phyloP scores from a whole-genome alignment of 2,888 invertebrate species.

The Leptopilina syphax region DNA sequence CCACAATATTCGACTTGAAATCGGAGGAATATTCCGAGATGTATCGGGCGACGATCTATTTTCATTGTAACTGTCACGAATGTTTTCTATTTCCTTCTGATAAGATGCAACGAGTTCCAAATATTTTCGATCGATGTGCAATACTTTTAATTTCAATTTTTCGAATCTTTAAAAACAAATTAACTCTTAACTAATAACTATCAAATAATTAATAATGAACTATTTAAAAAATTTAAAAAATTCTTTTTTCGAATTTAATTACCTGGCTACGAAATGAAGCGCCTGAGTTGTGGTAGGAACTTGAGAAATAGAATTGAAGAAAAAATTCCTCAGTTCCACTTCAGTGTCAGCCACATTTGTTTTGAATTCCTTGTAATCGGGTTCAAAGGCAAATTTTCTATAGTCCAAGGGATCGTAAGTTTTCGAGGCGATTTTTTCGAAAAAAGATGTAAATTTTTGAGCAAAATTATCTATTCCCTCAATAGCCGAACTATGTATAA shows the following conservation, averaged over 20 bases:
- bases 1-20: constrained; percentile 90
- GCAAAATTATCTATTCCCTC: constrained; percentile 89
- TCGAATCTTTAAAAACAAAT: constrained; percentile 80
- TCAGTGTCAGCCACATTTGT: constrained; percentile 84
- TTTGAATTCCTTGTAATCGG: constrained; percentile 86
- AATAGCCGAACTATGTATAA: constrained; percentile 86
- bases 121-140: constrained; percentile 87
- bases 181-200: background rate
- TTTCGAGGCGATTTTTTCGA: constrained; percentile 83
- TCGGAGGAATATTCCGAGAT: constrained; percentile 87
- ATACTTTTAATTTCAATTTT: constrained; percentile 84
- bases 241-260: background rate
- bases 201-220: too few relatives aligned
- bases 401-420: constrained; percentile 90
- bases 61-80: constrained; percentile 88
- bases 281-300: constrained; percentile 74
- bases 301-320: constrained; percentile 78
- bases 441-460: constrained; percentile 82
- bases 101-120: constrained; percentile 84
- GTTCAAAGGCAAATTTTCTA: constrained; percentile 85
- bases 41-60: constrained; percentile 86
- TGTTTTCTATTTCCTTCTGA: constrained; percentile 83
- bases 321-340: constrained; percentile 84
- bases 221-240: too few relatives aligned
- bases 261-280: constrained; percentile 69